These are phyloP conservation scores for Chanos chanos DNA, from an alignment of 2,797 vertebrate species.

Conservation along the genomic window DNA sequence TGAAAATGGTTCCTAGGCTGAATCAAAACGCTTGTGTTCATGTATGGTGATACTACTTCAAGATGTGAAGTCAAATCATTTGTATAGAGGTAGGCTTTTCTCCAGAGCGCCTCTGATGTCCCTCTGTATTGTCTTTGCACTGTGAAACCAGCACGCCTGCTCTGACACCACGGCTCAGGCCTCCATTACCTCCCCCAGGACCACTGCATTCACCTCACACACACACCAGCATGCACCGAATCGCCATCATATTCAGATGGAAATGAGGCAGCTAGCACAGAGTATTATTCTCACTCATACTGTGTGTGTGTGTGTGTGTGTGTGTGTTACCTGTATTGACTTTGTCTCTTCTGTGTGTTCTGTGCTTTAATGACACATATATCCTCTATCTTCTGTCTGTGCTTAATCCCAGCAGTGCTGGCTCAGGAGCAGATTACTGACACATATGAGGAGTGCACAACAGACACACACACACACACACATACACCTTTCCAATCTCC, in stretches of 20 bases:
- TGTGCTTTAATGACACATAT: slow-evolving; percentile 73
- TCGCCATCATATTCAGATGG: slow-evolving; percentile 22
- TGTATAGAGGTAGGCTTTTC: too few relatives aligned
- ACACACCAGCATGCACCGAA: too few relatives aligned
- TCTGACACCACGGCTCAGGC: slow-evolving; percentile 24
- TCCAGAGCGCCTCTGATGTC: not conserved
- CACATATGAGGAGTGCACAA: slow-evolving; percentile 66
- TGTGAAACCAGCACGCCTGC: too few relatives aligned
- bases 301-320: slow-evolving; percentile 18
- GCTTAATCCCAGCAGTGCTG: slow-evolving; percentile 74
- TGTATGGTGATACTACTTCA: too few relatives aligned
- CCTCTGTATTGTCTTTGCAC: slow-evolving; percentile 26
- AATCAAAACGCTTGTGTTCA: too few relatives aligned
- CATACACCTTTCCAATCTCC: slow-evolving; percentile 9
- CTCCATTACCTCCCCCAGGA: slow-evolving; percentile 37
- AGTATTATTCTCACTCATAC: slow-evolving; percentile 21
- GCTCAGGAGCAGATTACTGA: slow-evolving; percentile 76
- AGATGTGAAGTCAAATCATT: too few relatives aligned
- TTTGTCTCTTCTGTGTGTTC: slow-evolving; percentile 58
- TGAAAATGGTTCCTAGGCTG: too few relatives aligned
- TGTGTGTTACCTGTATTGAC: slow-evolving; percentile 72
- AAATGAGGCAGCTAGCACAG: slow-evolving; percentile 12
- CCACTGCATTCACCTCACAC: slow-evolving; percentile 49
- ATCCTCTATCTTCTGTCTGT: slow-evolving; percentile 68
- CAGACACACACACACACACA: slow-evolving; percentile 28